Percentiles rank a stretch among this genome's conserved stretches.
Evolutionary conservation across 2,888 invertebrate species (phyloP).

Genomic region (Tanypteryx hageni): DNA sequence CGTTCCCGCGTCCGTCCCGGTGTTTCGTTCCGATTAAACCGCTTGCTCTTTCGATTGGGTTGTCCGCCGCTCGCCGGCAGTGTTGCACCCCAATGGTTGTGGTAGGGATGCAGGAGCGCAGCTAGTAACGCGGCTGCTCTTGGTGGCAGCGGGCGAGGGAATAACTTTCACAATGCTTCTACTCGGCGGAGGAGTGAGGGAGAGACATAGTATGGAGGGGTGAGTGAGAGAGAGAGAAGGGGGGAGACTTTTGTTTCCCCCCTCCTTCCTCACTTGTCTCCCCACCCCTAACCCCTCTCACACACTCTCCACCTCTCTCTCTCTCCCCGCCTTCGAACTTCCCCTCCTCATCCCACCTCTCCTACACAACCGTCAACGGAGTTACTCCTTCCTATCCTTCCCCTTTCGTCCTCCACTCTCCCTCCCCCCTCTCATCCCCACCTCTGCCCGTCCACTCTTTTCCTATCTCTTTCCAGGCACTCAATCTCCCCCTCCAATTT

Average conservation of each 20-base stretch:
- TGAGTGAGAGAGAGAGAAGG: neutral
- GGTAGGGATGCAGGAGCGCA: slow-evolving; percentile 39
- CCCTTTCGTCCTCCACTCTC: slow-evolving; percentile 32
- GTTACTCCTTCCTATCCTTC: neutral
- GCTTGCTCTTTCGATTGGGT: neutral
- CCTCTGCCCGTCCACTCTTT: neutral
- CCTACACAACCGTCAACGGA: neutral
- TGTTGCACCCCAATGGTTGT: slow-evolving; percentile 44
- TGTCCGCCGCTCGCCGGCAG: slow-evolving; percentile 19
- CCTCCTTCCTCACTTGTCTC: neutral
- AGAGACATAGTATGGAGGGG: neutral
- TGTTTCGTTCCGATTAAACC: neutral
- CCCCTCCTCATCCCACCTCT: slow-evolving; percentile 3
- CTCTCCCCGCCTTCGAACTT: neutral
- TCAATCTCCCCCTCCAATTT: slow-evolving; percentile 54
- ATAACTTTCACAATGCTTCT: slow-evolving; percentile 58
- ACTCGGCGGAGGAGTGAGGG: neutral
- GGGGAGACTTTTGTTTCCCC: slow-evolving; percentile 31
- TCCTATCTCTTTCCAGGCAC: slow-evolving; percentile 57
- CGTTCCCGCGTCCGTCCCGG: neutral
- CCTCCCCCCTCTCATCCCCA: slow-evolving; percentile 23
- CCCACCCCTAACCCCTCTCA: neutral
- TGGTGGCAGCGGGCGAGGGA: slow-evolving; percentile 60
- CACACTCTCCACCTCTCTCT: neutral
- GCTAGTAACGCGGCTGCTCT: slow-evolving; percentile 43